These are phyloP conservation scores for Hiodon alosoides DNA, from an alignment of 2,113 vertebrate genomes.

Conservation along the genomic window DNA sequence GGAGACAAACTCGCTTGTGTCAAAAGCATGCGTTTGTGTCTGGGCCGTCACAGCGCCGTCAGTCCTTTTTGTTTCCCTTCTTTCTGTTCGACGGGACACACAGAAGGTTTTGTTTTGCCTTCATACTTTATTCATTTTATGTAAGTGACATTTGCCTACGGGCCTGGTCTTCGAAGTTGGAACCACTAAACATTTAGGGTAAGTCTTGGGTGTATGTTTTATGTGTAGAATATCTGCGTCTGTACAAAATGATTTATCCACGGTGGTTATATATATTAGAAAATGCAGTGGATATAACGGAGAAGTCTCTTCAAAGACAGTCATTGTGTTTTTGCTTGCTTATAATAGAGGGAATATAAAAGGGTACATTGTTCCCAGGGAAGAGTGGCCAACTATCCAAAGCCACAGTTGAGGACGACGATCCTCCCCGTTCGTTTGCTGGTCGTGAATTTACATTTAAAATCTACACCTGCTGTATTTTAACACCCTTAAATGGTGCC, in stretches of 20 bases:
- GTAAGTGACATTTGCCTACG: background rate
- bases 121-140: background rate
- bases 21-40: slow-evolving; percentile 22
- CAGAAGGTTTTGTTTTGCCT: slow-evolving; percentile 5
- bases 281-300: background rate
- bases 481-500: no score
- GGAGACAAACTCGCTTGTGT: slow-evolving; percentile 1
- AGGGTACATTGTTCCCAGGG: background rate
- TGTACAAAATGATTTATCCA: background rate
- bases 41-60: background rate
- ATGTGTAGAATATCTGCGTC: background rate
- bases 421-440: no score
- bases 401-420: background rate
- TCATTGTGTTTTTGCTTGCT: background rate
- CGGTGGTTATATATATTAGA: background rate
- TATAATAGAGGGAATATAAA: background rate
- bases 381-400: background rate
- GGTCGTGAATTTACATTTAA: no score
- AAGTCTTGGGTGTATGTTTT: background rate
- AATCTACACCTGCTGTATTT: no score
- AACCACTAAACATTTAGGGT: background rate
- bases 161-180: background rate
- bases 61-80: background rate
- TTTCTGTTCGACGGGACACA: background rate
- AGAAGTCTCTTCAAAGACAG: background rate